Conservation (phyloP, 1,140 invertebrate genomes). For the Holcopasites calliopsidis region DNA sequence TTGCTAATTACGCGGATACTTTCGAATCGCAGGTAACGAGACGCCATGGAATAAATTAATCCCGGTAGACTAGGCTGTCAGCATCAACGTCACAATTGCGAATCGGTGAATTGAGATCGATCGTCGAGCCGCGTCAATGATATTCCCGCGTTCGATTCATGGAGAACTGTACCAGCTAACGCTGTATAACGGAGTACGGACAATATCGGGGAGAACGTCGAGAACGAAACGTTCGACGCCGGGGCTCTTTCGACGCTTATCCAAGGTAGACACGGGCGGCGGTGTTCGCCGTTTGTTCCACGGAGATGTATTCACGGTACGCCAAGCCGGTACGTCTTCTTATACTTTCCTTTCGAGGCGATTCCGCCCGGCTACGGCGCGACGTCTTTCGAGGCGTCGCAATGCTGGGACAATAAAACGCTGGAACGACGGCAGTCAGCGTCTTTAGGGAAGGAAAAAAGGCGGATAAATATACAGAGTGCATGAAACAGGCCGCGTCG, state of each 20-base stretch:
- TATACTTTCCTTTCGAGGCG: background rate
- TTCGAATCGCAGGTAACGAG: background rate
- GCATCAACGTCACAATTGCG: background rate
- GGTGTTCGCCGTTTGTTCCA: slow-evolving; percentile 16
- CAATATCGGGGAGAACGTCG: too few species aligned
- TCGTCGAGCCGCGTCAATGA: background rate
- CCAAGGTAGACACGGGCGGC: background rate
- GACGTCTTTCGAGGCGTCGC: slow-evolving; percentile 26
- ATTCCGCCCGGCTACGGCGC: background rate
- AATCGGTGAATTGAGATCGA: background rate
- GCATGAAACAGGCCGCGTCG: slow-evolving; percentile 32
- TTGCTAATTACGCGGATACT: slow-evolving; percentile 10
- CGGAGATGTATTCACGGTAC: slow-evolving; percentile 17
- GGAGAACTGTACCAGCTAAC: background rate
- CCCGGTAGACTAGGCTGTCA: background rate
- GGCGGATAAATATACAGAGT: slow-evolving; percentile 42
- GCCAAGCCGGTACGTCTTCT: background rate
- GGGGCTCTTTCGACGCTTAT: background rate
- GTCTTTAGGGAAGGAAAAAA: slow-evolving; percentile 30
- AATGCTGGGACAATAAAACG: slow-evolving; percentile 42
- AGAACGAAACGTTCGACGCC: too few species aligned
- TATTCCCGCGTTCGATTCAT: background rate
- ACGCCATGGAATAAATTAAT: background rate
- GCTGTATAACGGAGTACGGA: too few species aligned
- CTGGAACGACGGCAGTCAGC: slow-evolving; percentile 11